These are phyloP conservation scores for Ctenicera cuprea DNA, from an alignment of 2,888 invertebrate genomes.

Conservation along the genomic window DNA sequence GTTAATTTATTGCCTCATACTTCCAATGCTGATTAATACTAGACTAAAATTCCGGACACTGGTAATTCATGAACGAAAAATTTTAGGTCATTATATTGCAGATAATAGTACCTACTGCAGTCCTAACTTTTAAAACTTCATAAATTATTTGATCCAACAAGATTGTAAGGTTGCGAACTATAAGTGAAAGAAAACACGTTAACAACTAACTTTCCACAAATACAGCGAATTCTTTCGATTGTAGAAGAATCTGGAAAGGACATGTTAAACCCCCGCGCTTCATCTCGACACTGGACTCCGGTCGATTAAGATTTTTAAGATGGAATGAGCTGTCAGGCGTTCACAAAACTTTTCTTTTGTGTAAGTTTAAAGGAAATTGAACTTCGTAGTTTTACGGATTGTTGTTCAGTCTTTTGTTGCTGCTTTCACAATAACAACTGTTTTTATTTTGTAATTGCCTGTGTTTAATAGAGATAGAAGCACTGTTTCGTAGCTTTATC, in stretches of 20 bases:
- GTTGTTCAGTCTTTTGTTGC: background rate
- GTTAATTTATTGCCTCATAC: no score
- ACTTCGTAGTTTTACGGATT: conserved; percentile 15
- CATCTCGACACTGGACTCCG: conserved; percentile 27
- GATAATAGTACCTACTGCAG: no score
- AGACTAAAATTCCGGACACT: no score
- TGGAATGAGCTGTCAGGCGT: conserved; percentile 35
- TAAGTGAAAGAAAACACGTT: conserved; percentile 23
- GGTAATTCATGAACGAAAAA: no score
- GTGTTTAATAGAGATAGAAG: background rate
- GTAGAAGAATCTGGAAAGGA: conserved; percentile 30
- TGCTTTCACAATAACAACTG: background rate
- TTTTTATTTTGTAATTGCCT: background rate
- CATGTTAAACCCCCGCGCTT: conserved; percentile 22
- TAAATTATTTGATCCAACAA: no score
- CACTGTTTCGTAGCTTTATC: background rate
- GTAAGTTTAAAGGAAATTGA: conserved; percentile 29
- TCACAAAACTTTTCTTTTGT: conserved; percentile 19
- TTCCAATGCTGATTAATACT: no score
- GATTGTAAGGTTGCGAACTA: background rate
- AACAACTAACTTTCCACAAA: conserved; percentile 33
- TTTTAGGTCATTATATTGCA: no score
- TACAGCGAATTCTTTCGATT: conserved; percentile 32
- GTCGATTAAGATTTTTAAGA: conserved; percentile 33
- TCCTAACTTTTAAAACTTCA: no score